Conservation (phyloP, 2,797 vertebrate species). For the Acridotheres tristis region DNA sequence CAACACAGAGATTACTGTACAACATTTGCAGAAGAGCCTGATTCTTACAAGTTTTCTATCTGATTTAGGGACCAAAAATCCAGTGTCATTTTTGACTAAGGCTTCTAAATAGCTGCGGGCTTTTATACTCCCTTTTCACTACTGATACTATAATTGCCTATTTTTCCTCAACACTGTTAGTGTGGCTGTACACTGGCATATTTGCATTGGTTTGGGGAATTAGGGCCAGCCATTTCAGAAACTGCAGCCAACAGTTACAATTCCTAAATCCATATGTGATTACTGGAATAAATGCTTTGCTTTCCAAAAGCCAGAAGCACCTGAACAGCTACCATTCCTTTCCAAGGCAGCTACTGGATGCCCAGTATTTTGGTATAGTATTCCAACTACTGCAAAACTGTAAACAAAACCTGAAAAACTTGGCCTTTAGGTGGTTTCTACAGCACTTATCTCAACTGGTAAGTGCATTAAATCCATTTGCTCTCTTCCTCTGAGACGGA, state of each 20-base stretch:
- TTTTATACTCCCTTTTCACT: background rate
- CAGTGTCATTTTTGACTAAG: background rate
- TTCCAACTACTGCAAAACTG: background rate
- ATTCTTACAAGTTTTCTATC: background rate
- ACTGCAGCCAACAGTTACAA: background rate
- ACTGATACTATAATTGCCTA: background rate
- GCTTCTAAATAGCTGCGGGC: background rate
- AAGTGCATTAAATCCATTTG: background rate
- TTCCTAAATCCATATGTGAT: background rate
- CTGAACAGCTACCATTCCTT: background rate
- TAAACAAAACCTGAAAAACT: constrained; percentile 25
- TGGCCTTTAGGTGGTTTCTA: background rate
- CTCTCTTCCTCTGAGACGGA: background rate
- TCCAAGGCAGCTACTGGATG: background rate
- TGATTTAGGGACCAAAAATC: background rate
- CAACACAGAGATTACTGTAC: background rate
- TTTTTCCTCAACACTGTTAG: background rate
- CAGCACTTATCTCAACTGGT: background rate
- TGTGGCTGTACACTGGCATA: background rate
- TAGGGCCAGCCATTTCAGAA: background rate
- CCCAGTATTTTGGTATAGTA: background rate
- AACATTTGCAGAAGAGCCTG: background rate
- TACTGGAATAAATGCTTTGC: background rate
- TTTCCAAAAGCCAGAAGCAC: constrained; percentile 14
- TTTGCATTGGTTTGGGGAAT: background rate